Evolutionary conservation across 2,797 vertebrate genomes (phyloP).

Genomic region (Carduelis carduelis): DNA sequence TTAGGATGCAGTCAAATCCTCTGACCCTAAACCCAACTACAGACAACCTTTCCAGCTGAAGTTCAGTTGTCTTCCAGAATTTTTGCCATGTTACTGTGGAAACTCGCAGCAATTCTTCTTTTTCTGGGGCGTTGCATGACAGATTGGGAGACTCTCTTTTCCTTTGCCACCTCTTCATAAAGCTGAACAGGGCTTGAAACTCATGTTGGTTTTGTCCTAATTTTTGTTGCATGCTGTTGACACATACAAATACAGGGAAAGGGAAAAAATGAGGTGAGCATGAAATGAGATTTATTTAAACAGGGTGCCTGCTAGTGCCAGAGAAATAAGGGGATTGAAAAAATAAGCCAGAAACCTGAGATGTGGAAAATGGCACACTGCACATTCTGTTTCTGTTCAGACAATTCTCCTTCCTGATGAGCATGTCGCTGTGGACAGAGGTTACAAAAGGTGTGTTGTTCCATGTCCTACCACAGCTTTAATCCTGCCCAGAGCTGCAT

Average conservation of each 20-base stretch:
- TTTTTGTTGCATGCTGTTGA: conserved; percentile 5
- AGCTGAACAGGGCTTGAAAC: conserved; percentile 2
- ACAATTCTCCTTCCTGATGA: not conserved
- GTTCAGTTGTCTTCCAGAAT: not conserved
- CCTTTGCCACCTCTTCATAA: not conserved
- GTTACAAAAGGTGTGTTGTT: not conserved
- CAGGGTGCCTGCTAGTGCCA: not conserved
- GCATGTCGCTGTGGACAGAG: not conserved
- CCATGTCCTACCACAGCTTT: not conserved
- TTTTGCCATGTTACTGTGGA: not conserved
- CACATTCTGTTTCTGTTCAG: not conserved
- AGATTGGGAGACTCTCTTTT: not conserved
- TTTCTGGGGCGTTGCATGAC: not conserved
- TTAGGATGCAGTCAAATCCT: not conserved
- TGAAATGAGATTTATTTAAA: not conserved
- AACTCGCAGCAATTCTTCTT: not conserved
- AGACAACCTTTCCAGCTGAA: not conserved
- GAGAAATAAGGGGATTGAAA: not conserved
- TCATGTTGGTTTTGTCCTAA: conserved; percentile 9
- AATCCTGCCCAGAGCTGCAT: not conserved
- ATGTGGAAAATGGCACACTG: not conserved
- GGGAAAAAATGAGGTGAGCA: conserved; percentile 13
- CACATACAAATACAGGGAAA: conserved; percentile 18
- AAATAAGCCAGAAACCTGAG: not conserved
- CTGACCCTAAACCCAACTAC: not conserved